Evolutionary conservation across 2,113 vertebrate species (phyloP), one percentile per base, ranked within the genome.

Genomic region (Microcebus jonahi): DNA sequence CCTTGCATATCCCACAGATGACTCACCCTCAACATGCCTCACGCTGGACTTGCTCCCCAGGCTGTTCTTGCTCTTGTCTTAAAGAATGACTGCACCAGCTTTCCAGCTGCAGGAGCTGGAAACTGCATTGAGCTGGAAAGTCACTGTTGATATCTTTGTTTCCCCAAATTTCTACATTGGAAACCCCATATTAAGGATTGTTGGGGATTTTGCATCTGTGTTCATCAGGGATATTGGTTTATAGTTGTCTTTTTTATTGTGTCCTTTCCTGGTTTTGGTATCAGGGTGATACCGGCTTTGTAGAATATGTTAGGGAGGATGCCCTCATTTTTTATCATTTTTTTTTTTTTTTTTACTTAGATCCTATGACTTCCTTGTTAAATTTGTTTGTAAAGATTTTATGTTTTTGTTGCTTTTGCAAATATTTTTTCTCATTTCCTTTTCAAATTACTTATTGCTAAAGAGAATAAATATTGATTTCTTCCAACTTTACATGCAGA

Each of bases 381-480:
- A 83, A 73, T 63, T 76, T 93, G 27, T 75, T 96, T 80, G 48
- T 84, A 65, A 70, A 57, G 20, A 55, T 45, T 93, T 59, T 14
- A 50, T n/a, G 71, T n/a, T 95, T 83, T 50, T 88, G 36, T 50
- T 55, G 0, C 12, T 55, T 25, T 73, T 53, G 12, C 6, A 91
- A 75, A 39, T 61, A 34, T 48, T 82, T 82, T 91, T 93, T 83
- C 65, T 75, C 31, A 67, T 29, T 91, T 67, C 8, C 14, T 88
- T 94, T 91, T 84, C 21, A 39, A 90, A 70, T 80, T 61, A 68
- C 42, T 68, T 85, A 36, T 59, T 55, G 65, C 1, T 63, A 34
- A 79, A 81, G 45, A 96, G 55, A 90, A 18, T 63, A 90, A 81
- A 48, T 50, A 83, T 9, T 71, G 81, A 80, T 68, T 81, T 93